These are phyloP conservation scores for Orchestia grillus DNA, from an alignment of 1,140 invertebrate genomes.

Conservation along the genomic window DNA sequence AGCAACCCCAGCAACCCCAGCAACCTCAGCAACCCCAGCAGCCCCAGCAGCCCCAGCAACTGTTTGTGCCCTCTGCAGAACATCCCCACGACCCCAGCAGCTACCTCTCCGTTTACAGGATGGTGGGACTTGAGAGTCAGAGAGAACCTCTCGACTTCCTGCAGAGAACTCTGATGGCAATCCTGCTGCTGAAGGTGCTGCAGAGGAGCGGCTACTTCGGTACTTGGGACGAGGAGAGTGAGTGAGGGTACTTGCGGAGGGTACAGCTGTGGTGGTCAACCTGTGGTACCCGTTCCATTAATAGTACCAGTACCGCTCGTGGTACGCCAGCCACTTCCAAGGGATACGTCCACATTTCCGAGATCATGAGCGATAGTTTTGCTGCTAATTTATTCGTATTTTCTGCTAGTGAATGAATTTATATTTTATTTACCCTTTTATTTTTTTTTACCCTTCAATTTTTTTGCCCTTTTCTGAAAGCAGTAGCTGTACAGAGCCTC, in stretches of 20 bases:
- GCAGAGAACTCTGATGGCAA: slow-evolving; percentile 84
- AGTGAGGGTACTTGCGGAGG: not conserved
- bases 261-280: too few relatives aligned
- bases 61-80: slow-evolving; percentile 44
- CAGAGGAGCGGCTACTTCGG: slow-evolving; percentile 81
- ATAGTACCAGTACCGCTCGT: too few relatives aligned
- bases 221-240: slow-evolving; percentile 65
- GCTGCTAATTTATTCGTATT: too few relatives aligned
- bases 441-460: too few relatives aligned
- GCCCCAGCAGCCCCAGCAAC: not conserved
- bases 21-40: not conserved
- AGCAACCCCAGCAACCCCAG: not conserved
- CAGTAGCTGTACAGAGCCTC: too few relatives aligned
- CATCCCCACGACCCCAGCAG: slow-evolving; percentile 72
- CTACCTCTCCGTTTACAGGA: slow-evolving; percentile 79
- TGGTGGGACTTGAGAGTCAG: slow-evolving; percentile 82
- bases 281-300: too few relatives aligned
- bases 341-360: too few relatives aligned
- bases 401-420: too few relatives aligned
- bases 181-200: slow-evolving; percentile 83
- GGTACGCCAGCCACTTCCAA: too few relatives aligned
- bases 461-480: too few relatives aligned
- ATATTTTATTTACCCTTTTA: too few relatives aligned
- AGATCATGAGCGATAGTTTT: too few relatives aligned
- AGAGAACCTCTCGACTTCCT: slow-evolving; percentile 83